phyloP scores from a whole-genome alignment of 2,888 invertebrate species.

The Tetragonisca angustula region DNA sequence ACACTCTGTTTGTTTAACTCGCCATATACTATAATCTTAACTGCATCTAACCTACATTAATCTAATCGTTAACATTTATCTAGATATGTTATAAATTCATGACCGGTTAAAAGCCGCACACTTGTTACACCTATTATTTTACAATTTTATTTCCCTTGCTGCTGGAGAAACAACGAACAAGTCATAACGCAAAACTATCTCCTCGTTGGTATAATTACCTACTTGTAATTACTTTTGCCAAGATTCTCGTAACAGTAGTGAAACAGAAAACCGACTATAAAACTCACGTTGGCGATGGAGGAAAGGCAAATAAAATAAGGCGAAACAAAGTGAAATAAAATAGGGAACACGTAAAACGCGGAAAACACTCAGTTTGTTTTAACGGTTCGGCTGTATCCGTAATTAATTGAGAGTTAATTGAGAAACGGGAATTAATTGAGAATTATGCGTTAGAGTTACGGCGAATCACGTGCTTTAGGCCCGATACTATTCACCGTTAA shows the following conservation, averaged over 20 bases:
- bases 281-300: background rate
- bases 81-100: no score
- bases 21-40: no score
- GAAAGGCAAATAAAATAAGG: background rate
- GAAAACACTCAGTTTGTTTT: background rate
- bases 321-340: background rate
- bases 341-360: background rate
- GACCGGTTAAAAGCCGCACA: background rate
- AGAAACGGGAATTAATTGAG: background rate
- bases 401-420: constrained; percentile 10
- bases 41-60: no score
- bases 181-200: background rate
- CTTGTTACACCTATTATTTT: background rate
- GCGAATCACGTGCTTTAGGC: background rate
- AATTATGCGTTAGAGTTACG: background rate
- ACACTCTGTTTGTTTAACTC: no score
- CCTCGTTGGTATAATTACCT: background rate
- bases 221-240: background rate
- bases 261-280: background rate
- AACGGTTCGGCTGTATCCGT: background rate
- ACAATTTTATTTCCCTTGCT: background rate
- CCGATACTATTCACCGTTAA: constrained; percentile 9
- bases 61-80: no score
- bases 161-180: background rate
- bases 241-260: background rate